Base-by-base conservation (phyloP, 2,113 vertebrate species). In the Crotalus tigris region DNA sequence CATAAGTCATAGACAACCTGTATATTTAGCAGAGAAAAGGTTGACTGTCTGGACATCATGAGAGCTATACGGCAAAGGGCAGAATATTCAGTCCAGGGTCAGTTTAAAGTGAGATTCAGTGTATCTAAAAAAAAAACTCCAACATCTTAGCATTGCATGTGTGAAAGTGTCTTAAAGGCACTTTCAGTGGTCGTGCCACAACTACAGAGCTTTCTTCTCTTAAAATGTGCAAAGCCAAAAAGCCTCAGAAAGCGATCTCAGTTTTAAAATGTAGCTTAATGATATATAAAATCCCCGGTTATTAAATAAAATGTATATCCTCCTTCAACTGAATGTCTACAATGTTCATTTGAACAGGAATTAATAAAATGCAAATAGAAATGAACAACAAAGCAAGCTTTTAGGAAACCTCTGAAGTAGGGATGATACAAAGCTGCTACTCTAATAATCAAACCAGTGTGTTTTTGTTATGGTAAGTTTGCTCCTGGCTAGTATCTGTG, bases 1-100 rank as follows among this genome's bases (percentile, higher is more conserved):
- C 26, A 0, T 64, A 64, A 29, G 4, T 64, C 11, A 64, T 29
- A 64, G 26, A 64, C 61, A 64, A 29, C 11, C 26, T 64, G 61
- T 13, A 64, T 29, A 75, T 75, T 87, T 0, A 39, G 0, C 1
- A 51, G 58, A 54, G 3, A 17, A 58, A 91, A 59, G 92, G 90
- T 55, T 24, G 39, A 54, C 17, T 55, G 0, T 90, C 11, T 75
- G 3, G 55, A 57, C 39, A 17, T 0, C 0, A n/a, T 29, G 12
- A 17, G 23, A 26, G 9, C 85, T 0, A 0, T 49, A 33, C 64
- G 6, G n/a, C 29, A 15, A 75, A 75, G 64, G 3, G 7, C n/a
- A 75, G 69, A 54, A 39, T 29, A 13, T n/a, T 39, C 10, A 64
- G 2, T 3, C 0, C 8, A 1, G 0, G 0, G 0, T 59, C 44